Conservation (phyloP, 2,797 vertebrate species). For the Lerista edwardsae region DNA sequence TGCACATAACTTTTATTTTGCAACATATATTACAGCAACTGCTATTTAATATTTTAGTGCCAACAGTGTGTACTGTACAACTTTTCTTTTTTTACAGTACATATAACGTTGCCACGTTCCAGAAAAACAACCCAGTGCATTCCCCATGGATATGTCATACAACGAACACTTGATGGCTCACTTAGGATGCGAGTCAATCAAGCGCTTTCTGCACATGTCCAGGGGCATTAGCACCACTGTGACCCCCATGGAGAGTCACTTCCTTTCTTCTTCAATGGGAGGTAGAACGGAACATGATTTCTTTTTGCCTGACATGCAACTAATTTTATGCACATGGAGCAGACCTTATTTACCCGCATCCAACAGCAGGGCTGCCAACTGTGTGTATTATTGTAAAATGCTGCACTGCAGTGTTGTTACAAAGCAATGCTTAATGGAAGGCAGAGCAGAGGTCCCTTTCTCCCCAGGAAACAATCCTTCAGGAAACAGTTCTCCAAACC, state of each 20-base stretch:
- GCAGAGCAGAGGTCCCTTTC: background rate
- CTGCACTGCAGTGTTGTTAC: background rate
- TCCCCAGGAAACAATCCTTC: background rate
- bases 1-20: constrained; percentile 59
- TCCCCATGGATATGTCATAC: constrained; percentile 15
- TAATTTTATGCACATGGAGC: background rate
- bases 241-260: background rate
- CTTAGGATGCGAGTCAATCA: background rate
- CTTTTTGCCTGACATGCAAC: background rate
- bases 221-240: background rate
- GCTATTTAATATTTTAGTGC: constrained; percentile 19
- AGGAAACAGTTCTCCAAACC: background rate
- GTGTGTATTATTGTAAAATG: background rate
- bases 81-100: constrained; percentile 27
- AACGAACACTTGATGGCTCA: background rate
- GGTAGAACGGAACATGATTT: constrained; percentile 4
- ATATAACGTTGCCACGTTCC: constrained; percentile 13
- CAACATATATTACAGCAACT: constrained; percentile 49
- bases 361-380: background rate
- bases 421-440: background rate
- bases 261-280: constrained; percentile 14
- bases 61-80: constrained; percentile 6
- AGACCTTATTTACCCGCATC: background rate
- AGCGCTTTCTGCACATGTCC: background rate
- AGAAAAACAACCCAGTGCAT: background rate